These are phyloP conservation scores for Carcharodon carcharias DNA, from an alignment of 2,797 vertebrate species.

Conservation along the genomic window DNA sequence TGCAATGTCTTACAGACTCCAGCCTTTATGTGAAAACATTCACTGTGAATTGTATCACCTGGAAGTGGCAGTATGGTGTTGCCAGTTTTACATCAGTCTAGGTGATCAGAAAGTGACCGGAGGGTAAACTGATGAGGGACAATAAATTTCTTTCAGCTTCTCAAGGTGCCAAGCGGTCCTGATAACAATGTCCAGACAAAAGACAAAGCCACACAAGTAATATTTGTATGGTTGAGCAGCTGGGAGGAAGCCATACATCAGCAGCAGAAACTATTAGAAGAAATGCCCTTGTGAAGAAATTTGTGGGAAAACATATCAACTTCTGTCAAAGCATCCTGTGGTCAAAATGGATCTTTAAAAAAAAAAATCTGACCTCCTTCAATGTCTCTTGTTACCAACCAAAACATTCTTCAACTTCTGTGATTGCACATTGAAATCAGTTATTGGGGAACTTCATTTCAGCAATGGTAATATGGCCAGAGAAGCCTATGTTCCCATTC, in stretches of 20 bases:
- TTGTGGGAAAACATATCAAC: neutral
- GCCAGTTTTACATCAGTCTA: neutral
- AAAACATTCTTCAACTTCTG: neutral
- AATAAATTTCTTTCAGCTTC: neutral
- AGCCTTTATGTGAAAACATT: neutral
- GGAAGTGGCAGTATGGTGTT: neutral
- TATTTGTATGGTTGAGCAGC: neutral
- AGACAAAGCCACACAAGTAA: constrained; percentile 4
- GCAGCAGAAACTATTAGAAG: neutral
- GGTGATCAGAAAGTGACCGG: neutral
- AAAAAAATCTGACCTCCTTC: neutral
- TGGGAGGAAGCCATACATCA: neutral
- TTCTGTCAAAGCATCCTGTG: neutral
- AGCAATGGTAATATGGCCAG: neutral
- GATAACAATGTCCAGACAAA: neutral
- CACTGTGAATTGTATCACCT: neutral
- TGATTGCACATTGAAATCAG: neutral
- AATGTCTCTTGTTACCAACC: neutral
- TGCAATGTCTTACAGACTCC: neutral
- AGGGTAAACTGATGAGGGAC: neutral
- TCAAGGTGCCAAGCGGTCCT: neutral
- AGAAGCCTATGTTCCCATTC: neutral
- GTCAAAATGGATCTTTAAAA: neutral
- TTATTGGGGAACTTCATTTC: neutral
- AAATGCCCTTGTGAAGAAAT: neutral